Conservation (phyloP, 2,888 invertebrate genomes). For the Chrysina gloriosa region DNA sequence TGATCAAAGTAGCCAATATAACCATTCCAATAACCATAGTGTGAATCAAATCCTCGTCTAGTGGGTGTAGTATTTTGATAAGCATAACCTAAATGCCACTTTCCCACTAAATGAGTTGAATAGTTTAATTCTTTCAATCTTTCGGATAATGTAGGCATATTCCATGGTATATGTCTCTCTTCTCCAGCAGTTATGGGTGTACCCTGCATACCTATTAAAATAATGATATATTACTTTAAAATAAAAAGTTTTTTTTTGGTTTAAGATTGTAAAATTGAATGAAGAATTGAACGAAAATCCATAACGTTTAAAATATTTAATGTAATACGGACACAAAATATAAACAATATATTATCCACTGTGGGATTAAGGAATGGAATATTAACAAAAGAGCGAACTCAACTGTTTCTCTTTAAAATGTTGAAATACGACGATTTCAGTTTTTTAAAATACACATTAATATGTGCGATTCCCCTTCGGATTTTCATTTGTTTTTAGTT, state of each 20-base stretch:
- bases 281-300: too few relatives aligned
- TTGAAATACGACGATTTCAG: too few relatives aligned
- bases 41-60: slow-evolving; percentile 80
- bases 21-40: slow-evolving; percentile 88
- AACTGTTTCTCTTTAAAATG: too few relatives aligned
- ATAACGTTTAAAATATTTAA: too few relatives aligned
- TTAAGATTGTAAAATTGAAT: too few relatives aligned
- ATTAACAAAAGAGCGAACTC: too few relatives aligned
- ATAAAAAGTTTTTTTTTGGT: not conserved
- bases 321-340: too few relatives aligned
- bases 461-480: too few relatives aligned
- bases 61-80: slow-evolving; percentile 75
- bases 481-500: too few relatives aligned
- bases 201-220: slow-evolving; percentile 74
- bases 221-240: not conserved
- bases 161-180: slow-evolving; percentile 76
- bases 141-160: slow-evolving; percentile 67
- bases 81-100: slow-evolving; percentile 88
- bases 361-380: too few relatives aligned
- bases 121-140: slow-evolving; percentile 77
- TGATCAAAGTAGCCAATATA: slow-evolving; percentile 80
- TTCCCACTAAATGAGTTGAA: slow-evolving; percentile 81
- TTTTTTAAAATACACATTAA: too few relatives aligned
- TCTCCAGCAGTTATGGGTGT: slow-evolving; percentile 74
- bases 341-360: too few relatives aligned